A percentile compares a stretch with the other conserved stretches of the same genome.
Conservation (phyloP, 2,888 invertebrate species). For the Papilio protenor region DNA sequence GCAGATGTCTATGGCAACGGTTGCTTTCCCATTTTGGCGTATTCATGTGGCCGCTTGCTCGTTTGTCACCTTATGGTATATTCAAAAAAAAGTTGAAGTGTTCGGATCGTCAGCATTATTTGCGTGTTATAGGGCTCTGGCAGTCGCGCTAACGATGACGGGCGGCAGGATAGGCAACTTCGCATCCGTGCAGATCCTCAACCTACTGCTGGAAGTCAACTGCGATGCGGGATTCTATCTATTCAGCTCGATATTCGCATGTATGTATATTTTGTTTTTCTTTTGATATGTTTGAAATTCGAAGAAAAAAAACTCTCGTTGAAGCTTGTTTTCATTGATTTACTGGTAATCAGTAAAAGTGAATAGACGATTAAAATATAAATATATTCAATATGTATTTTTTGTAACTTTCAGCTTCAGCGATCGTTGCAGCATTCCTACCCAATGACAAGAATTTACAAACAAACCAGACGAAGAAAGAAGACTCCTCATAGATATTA, state of each 20-base stretch:
- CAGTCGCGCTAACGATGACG: conserved; percentile 83
- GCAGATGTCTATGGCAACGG: no score
- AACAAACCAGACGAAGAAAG: not conserved
- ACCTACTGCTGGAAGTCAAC: conserved; percentile 81
- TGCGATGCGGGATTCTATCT: conserved; percentile 85
- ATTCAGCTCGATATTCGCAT: conserved; percentile 75
- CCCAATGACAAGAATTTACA: conserved; percentile 57
- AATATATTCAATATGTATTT: not conserved
- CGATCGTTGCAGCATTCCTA: conserved; percentile 61
- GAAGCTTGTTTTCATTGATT: no score
- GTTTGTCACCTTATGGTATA: no score
- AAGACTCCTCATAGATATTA: conserved; percentile 3
- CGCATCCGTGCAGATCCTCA: conserved; percentile 84
- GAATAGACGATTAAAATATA: not conserved
- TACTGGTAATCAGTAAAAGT: not conserved
- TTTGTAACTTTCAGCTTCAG: conserved; percentile 57
- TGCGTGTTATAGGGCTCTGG: conserved; percentile 78
- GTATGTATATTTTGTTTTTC: conserved; percentile 61
- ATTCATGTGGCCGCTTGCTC: no score
- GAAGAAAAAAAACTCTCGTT: not conserved
- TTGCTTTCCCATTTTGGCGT: no score
- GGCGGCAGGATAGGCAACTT: conserved; percentile 84
- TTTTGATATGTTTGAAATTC: not conserved
- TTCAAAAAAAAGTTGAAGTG: no score
- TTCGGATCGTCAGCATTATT: not conserved